A percentile compares a stretch with the other conserved stretches of the same genome.
These are phyloP conservation scores for Rhyzopertha dominica DNA, from an alignment of 1,140 invertebrate genomes.

Conservation along the genomic window DNA sequence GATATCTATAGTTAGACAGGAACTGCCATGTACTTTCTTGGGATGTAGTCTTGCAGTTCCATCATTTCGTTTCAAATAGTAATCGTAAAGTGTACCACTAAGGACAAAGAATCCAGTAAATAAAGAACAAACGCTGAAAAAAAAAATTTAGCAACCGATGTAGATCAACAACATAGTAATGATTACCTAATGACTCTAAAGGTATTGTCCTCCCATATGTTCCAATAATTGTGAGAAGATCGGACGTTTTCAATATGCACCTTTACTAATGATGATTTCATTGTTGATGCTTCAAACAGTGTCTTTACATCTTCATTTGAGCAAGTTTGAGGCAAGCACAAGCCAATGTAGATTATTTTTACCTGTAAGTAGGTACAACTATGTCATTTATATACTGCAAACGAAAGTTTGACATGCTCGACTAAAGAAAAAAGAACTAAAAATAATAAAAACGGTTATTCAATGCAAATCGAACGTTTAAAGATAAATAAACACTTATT, in stretches of 20 bases:
- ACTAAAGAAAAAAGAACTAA: neutral
- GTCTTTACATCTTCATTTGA: conserved; percentile 54
- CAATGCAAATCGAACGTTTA: neutral
- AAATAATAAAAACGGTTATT: neutral
- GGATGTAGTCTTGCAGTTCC: conserved; percentile 19
- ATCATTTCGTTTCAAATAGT: conserved; percentile 34
- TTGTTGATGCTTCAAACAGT: conserved; percentile 53
- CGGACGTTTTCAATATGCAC: conserved; percentile 54
- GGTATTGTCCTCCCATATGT: conserved; percentile 60
- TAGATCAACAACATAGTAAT: conserved; percentile 1
- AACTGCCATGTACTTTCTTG: too few species aligned
- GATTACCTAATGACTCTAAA: conserved; percentile 52
- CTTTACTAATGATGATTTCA: conserved; percentile 44
- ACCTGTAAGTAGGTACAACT: conserved; percentile 43
- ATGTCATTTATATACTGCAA: neutral
- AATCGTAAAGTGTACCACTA: conserved; percentile 57
- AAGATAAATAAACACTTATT: neutral
- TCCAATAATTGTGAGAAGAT: conserved; percentile 60
- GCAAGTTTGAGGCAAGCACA: conserved; percentile 69
- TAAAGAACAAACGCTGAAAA: conserved; percentile 54
- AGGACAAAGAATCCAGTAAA: conserved; percentile 54
- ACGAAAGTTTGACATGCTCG: neutral
- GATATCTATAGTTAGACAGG: conserved; percentile 27
- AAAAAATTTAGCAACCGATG: conserved; percentile 11
- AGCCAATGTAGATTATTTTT: conserved; percentile 60